Conservation (phyloP, 2,888 invertebrate species). For the Drosophila testacea region DNA sequence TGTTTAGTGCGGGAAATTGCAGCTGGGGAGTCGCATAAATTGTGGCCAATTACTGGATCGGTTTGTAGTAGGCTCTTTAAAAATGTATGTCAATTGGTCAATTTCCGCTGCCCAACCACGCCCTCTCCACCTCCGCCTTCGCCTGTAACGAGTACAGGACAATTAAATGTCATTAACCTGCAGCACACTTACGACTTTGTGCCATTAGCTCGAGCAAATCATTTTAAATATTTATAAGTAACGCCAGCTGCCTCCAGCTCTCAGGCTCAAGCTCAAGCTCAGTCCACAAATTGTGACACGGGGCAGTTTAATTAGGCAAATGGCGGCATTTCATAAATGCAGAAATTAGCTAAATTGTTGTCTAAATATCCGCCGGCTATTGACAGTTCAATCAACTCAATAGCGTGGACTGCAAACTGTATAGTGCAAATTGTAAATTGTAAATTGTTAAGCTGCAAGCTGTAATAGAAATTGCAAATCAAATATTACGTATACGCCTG, state of each 20-base stretch:
- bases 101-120: constrained; percentile 53
- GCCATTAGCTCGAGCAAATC: constrained; percentile 53
- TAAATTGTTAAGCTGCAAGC: constrained; percentile 41
- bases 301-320: constrained; percentile 74
- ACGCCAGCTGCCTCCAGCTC: constrained; percentile 7
- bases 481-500: constrained; percentile 73
- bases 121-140: constrained; percentile 4
- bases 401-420: constrained; percentile 27
- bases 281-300: constrained; percentile 41
- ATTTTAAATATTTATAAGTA: constrained; percentile 68
- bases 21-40: constrained; percentile 42
- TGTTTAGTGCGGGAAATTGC: constrained; percentile 3
- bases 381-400: constrained; percentile 75
- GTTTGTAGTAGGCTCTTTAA: constrained; percentile 60
- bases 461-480: constrained; percentile 68
- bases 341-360: constrained; percentile 67
- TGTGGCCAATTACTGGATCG: constrained; percentile 41
- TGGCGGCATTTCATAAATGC: constrained; percentile 69
- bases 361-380: constrained; percentile 59
- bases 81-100: constrained; percentile 81
- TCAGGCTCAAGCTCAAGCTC: too few relatives aligned
- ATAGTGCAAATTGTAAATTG: constrained; percentile 20
- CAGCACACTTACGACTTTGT: constrained; percentile 37
- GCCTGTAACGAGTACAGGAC: constrained; percentile 42
- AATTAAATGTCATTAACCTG: constrained; percentile 79